Evolutionary conservation across 2,888 invertebrate species (phyloP), one percentile per base, ranked within the genome.

Genomic region (Stictocephala bisonia): DNA sequence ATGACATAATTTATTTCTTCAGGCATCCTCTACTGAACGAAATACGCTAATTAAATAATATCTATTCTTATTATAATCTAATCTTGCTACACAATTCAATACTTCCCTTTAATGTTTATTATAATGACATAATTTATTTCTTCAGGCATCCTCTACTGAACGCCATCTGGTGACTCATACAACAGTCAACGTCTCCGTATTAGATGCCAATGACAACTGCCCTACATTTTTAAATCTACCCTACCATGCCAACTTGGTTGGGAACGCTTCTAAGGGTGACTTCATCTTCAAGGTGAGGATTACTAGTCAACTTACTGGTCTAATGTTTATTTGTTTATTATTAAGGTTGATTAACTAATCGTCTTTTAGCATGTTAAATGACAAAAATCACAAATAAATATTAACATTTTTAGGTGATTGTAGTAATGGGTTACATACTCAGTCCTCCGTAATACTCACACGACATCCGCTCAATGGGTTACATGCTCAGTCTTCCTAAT

Each of bases 181-280:
- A 13, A 44, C 3, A 26, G 44, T 70, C 9, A 90, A 92, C 83
- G 90, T 97, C 24, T 87, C 90, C 24, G 91, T 98, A 72, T 84
- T 91, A 77, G 98, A 98, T 86, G 90, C 94, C 74, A 98, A 98
- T 85, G 98, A 98, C 86, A 96, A 96, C 85, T 92, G 93, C 79
- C 97, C 97, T 4, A 90, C 92, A 87, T 97, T 97, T 86, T 91
- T 95, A 72, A 93, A 93, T 85, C 88, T 92, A 81, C 97, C 97
- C 0, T 97, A 97, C 85, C 93, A 91, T 82, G 94, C 95, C 26
- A 93, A 95, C 11, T 93, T 96, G 73, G 91, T 93, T 18, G 91
- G 95, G 26, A 94, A 94, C 81, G 92, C 94, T 73, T 88, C 89
- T 79, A 91, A 91, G 77, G 96, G 94, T 69, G 89, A 92, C 76